Evolutionary conservation across 2,888 invertebrate genomes (phyloP), one percentile per base, ranked within the genome.

Genomic region (Tachina lurida): DNA sequence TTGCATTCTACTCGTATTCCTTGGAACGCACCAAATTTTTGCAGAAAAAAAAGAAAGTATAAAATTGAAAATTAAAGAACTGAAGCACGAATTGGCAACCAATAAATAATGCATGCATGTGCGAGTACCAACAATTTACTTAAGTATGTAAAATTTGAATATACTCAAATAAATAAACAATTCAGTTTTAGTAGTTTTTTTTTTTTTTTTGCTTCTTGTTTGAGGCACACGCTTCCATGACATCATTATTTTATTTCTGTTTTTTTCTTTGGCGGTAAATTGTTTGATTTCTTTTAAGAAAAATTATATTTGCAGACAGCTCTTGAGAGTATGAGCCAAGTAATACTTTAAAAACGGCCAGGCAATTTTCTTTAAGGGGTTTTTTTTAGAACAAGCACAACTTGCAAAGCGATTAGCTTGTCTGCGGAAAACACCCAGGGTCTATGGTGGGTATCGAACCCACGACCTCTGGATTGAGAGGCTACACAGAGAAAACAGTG

Each of bases 71-170:
- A 63, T 3, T 54, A 52, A 41, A 47, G n/a, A 70, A 41, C 9
- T 49, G 45, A 84, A 84, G 81, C 68, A 82, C 75, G 81, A 84
- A 74, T 84, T 84, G 84, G 78, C 78, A 84, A 84, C 78, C 84
- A 84, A 84, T 84, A 78, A 74, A 65, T 52, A 56, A 67, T 74
- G 31, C 52, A 78, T 79, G 75, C 62, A 70, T 31, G 70, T 41
- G 13, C 56, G 31, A 76, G 60, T 45, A 75, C 75, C 52, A 81
- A 17, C 39, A 45, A 68, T 19, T 68, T 68, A 43, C 43, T 68
- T 75, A 45, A 10, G 60, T 31, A 45, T 7, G 54, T 31, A 56
- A 63, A 65, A 56, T 63, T 56, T 56, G 47, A 54, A 65, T 17
- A 65, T 17, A 22, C 10, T n/a, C 19, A 63, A 45, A 45, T 79